Percentiles rank a stretch among this genome's conserved stretches.
Evolutionary conservation across 2,888 invertebrate species (phyloP).

Genomic region (Sabellastarte sp.): DNA sequence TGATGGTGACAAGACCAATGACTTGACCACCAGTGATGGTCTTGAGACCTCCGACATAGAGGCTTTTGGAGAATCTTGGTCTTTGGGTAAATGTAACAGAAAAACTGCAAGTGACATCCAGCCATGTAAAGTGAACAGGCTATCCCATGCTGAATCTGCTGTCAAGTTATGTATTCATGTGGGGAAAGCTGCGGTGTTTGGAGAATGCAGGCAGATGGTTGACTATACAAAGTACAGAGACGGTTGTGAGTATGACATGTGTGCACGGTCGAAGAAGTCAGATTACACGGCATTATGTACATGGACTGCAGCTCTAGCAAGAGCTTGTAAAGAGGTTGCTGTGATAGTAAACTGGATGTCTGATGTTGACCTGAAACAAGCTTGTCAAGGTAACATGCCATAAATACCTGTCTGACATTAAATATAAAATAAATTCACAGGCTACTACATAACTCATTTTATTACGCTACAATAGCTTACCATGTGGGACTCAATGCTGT

Average conservation of each 20-base stretch:
- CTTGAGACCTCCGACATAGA: neutral
- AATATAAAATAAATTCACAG: no score
- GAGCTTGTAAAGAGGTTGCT: neutral
- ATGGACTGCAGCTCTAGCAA: neutral
- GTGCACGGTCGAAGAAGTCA: neutral
- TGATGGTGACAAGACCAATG: conserved; percentile 7
- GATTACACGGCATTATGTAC: neutral
- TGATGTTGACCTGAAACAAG: no score
- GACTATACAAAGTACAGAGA: conserved; percentile 58
- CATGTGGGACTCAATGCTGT: no score
- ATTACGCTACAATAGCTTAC: no score
- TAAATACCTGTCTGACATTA: no score
- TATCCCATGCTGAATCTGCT: no score
- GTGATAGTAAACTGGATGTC: neutral
- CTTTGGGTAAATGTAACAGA: no score
- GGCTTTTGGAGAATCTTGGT: neutral
- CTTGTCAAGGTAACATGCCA: no score
- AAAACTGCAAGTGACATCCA: no score
- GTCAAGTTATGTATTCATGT: no score
- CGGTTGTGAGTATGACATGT: neutral
- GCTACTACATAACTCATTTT: no score
- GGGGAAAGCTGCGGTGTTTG: neutral
- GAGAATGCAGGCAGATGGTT: neutral
- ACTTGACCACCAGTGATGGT: conserved; percentile 6
- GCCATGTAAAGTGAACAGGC: no score